phyloP scores from a whole-genome alignment of 2,113 vertebrate genomes.

The crab-eating macaque (Macaca fascicularis) region T2T-MFA8v1.1 NC_088381.1:7545001-7545500 shows the following conservation, averaged over 20 bases:
- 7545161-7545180: not conserved
- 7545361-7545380: not conserved
- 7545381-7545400: not conserved
- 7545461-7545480: not conserved
- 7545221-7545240: not conserved
- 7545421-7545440: not conserved
- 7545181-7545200: conserved; percentile 44
- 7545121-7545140: conserved; percentile 55
- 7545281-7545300: not conserved
- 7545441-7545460: not conserved
- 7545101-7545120: conserved; percentile 33
- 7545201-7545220: conserved; percentile 49
- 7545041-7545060: conserved; percentile 62
- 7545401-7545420: not conserved
- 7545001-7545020: not conserved
- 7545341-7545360: not conserved
- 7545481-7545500: not conserved
- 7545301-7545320: not conserved
- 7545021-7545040: not conserved
- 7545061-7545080: conserved; percentile 66
- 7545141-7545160: conserved; percentile 64
- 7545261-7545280: not conserved
- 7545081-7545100: conserved; percentile 60
- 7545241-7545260: not conserved
- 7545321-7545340: not conserved